Conservation (phyloP, 2,888 invertebrate species). For the Drosophila engyochracea region DNA sequence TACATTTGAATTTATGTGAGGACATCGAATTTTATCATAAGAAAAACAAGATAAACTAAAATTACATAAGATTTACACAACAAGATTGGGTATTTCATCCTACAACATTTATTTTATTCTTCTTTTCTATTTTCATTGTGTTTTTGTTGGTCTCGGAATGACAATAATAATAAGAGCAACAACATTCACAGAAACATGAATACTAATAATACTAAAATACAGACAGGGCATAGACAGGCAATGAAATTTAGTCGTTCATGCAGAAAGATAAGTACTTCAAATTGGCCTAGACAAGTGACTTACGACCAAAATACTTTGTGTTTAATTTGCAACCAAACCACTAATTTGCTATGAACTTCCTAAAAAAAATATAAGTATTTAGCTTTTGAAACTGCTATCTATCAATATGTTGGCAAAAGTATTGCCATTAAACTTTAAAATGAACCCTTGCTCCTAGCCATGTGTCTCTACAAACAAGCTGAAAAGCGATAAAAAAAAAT, state of each 20-base stretch:
- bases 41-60: not conserved
- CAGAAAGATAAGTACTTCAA: slow-evolving; percentile 37
- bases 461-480: not conserved
- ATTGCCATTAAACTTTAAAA: not conserved
- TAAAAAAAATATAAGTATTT: not conserved
- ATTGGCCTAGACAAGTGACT: slow-evolving; percentile 5
- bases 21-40: not conserved
- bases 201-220: slow-evolving; percentile 34
- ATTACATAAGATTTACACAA: not conserved
- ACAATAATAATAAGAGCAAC: slow-evolving; percentile 34
- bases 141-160: slow-evolving; percentile 39
- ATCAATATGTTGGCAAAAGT: not conserved
- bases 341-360: not conserved
- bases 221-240: slow-evolving; percentile 28
- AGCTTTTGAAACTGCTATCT: not conserved
- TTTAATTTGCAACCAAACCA: not conserved
- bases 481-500: slow-evolving; percentile 1
- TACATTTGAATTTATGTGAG: not conserved
- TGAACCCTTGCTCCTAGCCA: not conserved
- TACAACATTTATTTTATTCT: not conserved
- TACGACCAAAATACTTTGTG: not conserved
- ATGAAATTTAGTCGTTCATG: slow-evolving; percentile 36
- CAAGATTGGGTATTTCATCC: slow-evolving; percentile 4
- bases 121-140: slow-evolving; percentile 12
- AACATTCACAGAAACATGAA: slow-evolving; percentile 25